Conservation (phyloP, 1,140 invertebrate genomes). For the Ooceraea biroi region DNA sequence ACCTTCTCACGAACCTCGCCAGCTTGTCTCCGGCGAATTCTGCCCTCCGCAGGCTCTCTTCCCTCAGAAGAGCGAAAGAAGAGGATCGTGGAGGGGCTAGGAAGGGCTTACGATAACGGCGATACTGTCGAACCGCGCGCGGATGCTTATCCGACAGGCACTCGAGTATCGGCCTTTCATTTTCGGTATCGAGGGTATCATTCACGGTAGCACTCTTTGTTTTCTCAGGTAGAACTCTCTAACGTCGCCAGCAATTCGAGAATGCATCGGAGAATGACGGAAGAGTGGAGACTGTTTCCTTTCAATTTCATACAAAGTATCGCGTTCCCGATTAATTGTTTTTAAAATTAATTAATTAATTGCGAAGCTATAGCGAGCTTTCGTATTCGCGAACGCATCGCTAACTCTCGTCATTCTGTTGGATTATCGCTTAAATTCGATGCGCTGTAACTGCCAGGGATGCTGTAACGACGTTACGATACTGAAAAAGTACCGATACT, state of each 20-base stretch:
- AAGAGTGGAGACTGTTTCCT: background rate
- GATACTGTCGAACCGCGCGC: slow-evolving; percentile 12
- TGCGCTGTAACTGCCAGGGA: background rate
- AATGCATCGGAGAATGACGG: too few species aligned
- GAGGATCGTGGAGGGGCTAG: background rate
- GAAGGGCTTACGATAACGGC: slow-evolving; percentile 25
- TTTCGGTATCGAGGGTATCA: slow-evolving; percentile 30
- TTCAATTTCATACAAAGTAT: too few species aligned
- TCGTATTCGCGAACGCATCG: background rate
- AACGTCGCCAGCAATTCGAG: background rate
- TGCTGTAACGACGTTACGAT: background rate
- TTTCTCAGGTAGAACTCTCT: background rate
- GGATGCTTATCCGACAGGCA: background rate
- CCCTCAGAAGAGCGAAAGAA: background rate
- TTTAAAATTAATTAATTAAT: background rate
- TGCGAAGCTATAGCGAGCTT: background rate
- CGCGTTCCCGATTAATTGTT: too few species aligned
- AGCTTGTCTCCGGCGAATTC: background rate
- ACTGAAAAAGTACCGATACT: background rate
- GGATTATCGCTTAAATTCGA: background rate
- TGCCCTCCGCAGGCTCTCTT: background rate
- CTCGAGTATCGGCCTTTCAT: slow-evolving; percentile 36
- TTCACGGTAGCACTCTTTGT: background rate
- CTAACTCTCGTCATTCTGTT: background rate
- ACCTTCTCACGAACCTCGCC: background rate